These are phyloP conservation scores for Perdita meconis DNA, from an alignment of 2,888 invertebrate species.

Conservation along the genomic window DNA sequence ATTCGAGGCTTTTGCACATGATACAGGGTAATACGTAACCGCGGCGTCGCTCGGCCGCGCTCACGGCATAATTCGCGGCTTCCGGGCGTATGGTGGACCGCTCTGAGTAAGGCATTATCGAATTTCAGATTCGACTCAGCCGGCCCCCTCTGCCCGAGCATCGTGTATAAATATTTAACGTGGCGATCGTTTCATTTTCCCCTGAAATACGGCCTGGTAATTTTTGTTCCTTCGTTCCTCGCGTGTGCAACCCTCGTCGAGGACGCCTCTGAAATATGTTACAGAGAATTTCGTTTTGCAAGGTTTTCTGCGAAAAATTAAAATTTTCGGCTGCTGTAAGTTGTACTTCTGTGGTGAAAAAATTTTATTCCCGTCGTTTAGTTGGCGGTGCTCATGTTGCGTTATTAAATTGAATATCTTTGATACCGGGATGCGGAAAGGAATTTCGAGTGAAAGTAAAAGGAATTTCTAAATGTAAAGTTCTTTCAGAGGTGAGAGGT, in stretches of 20 bases:
- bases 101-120: slow-evolving; percentile 82
- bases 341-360: background rate
- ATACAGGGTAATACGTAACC: slow-evolving; percentile 72
- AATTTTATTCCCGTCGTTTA: background rate
- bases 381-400: too few species aligned
- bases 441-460: too few species aligned
- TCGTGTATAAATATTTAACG: slow-evolving; percentile 80
- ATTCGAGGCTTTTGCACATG: slow-evolving; percentile 70
- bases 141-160: slow-evolving; percentile 66
- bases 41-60: slow-evolving; percentile 50
- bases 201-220: slow-evolving; percentile 65
- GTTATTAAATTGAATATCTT: too few species aligned
- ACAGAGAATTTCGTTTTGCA: background rate
- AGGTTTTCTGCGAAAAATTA: background rate
- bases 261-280: background rate
- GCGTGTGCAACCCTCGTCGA: slow-evolving; percentile 32
- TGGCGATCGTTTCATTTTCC: slow-evolving; percentile 73
- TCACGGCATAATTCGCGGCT: slow-evolving; percentile 79
- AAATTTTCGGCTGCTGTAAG: background rate
- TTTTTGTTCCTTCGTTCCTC: slow-evolving; percentile 40
- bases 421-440: too few species aligned
- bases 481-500: too few species aligned
- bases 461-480: too few species aligned
- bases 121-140: slow-evolving; percentile 82
- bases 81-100: slow-evolving; percentile 79